Percentiles rank a stretch among this genome's conserved stretches.
phyloP scores from a whole-genome alignment of 2,888 invertebrate genomes.

The Chironomus riparius region DNA sequence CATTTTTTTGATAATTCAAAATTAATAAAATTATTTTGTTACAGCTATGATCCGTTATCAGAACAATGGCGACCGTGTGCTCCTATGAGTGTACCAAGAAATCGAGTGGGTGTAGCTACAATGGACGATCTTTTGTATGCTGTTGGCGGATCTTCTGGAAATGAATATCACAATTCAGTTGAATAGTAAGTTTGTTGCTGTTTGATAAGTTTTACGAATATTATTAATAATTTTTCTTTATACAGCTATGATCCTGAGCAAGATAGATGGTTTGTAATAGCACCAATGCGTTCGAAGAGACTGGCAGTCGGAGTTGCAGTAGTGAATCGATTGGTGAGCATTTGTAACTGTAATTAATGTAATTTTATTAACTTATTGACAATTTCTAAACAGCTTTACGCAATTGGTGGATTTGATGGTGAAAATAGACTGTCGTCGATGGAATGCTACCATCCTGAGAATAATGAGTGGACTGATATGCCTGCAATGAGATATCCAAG shows the following conservation, averaged over 20 bases:
- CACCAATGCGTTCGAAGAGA: constrained; percentile 65
- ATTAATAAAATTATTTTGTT: background rate
- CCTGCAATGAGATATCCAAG: constrained; percentile 67
- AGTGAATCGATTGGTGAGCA: constrained; percentile 53
- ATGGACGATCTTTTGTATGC: constrained; percentile 88
- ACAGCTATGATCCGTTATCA: constrained; percentile 68
- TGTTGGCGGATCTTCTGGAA: constrained; percentile 81
- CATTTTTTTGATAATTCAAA: background rate
- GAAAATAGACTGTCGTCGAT: constrained; percentile 62
- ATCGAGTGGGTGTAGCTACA: constrained; percentile 86
- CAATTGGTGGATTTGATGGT: constrained; percentile 87
- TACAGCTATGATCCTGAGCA: constrained; percentile 75
- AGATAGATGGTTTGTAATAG: constrained; percentile 69
- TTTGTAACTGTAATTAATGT: constrained; percentile 29
- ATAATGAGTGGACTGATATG: constrained; percentile 76
- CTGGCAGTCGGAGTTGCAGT: constrained; percentile 74
- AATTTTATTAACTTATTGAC: background rate
- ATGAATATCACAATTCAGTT: constrained; percentile 77
- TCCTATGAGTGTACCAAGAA: constrained; percentile 80
- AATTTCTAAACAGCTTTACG: constrained; percentile 47
- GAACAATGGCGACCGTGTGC: constrained; percentile 81
- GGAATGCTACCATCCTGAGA: constrained; percentile 91
- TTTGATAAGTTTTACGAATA: background rate
- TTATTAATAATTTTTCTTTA: constrained; percentile 30
- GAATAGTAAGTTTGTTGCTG: constrained; percentile 58